These are phyloP conservation scores for Periophthalmus magnuspinnatus DNA, from an alignment of 2,797 vertebrate genomes.

Conservation along the genomic window DNA sequence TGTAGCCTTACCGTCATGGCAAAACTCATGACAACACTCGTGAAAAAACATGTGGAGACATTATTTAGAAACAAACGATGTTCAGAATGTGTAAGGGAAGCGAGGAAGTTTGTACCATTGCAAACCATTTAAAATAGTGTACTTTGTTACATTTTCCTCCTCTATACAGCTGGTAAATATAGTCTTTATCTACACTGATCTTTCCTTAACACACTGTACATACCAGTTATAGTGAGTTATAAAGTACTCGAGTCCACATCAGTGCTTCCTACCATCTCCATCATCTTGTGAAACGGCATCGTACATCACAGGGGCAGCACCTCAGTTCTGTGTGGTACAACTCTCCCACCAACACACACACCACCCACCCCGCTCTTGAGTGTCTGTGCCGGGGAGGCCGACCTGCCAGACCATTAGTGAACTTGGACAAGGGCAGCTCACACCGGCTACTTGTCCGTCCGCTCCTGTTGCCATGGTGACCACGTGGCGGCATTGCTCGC, in stretches of 20 bases:
- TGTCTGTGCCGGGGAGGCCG: constrained; percentile 63
- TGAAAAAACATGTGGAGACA: no score
- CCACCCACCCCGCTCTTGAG: constrained; percentile 19
- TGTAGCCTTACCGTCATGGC: no score
- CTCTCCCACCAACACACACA: no score
- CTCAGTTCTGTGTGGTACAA: background rate
- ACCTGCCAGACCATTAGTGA: constrained; percentile 80
- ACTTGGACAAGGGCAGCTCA: constrained; percentile 79
- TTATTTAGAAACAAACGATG: no score
- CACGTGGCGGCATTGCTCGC: background rate
- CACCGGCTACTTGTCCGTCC: background rate
- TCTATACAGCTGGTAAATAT: background rate
- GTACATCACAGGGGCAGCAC: background rate
- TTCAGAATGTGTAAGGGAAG: no score
- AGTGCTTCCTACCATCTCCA: background rate
- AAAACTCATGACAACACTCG: no score
- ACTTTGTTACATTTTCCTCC: no score
- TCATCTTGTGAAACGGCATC: background rate
- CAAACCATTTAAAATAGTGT: no score
- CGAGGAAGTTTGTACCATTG: no score
- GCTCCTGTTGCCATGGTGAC: background rate
- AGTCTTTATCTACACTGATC: background rate
- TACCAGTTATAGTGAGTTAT: background rate
- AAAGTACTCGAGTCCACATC: background rate
- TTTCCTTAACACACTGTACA: background rate